Percentiles rank a stretch among this genome's conserved stretches.
Evolutionary conservation across 2,113 vertebrate species (phyloP).

Genomic region (Poeciliopsis retropinna): DNA sequence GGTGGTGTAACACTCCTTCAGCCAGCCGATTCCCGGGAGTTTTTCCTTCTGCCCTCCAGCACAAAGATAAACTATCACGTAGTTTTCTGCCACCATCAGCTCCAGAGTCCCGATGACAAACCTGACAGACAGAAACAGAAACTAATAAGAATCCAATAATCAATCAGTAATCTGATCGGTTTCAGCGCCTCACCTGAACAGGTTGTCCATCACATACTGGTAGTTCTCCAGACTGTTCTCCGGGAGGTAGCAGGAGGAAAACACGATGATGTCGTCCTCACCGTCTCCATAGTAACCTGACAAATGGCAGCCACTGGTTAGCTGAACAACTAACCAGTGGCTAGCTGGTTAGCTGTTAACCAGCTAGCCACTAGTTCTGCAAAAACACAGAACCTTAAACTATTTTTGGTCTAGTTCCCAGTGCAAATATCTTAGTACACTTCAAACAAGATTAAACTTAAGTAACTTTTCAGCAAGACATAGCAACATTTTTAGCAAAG

Average conservation of each 20-base stretch:
- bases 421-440: no score
- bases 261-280: constrained; percentile 82
- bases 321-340: not conserved
- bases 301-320: constrained; percentile 3
- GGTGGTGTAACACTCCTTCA: constrained; percentile 82
- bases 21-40: constrained; percentile 82
- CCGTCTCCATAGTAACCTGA: constrained; percentile 85
- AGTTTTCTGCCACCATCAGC: constrained; percentile 82
- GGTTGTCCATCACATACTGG: constrained; percentile 84
- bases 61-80: constrained; percentile 83
- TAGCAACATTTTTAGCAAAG: no score
- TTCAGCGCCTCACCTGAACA: constrained; percentile 79
- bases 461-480: no score
- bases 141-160: not conserved
- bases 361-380: no score
- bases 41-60: constrained; percentile 79
- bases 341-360: no score
- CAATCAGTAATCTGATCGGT: not conserved
- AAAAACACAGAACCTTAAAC: no score
- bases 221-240: constrained; percentile 79
- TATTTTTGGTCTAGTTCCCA: no score
- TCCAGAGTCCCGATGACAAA: constrained; percentile 85
- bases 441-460: no score
- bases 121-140: constrained; percentile 56
- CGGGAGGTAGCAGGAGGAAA: constrained; percentile 86